phyloP scores from a whole-genome alignment of 2,113 vertebrate genomes.

The Tyto alba region DNA sequence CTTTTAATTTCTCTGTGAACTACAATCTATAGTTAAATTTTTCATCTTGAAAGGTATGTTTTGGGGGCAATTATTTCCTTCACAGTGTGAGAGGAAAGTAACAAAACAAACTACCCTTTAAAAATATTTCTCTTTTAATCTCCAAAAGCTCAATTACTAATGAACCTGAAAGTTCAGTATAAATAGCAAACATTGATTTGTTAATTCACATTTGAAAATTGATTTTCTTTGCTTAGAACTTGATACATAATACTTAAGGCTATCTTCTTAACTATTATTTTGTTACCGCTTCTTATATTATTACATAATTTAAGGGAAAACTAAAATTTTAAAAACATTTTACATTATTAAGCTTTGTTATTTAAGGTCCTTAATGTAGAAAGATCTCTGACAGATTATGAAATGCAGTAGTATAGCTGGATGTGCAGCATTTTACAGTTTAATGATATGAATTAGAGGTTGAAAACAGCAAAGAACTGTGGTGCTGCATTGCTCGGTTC shows the following conservation, averaged over 20 bases:
- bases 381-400: neutral
- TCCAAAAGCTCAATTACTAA: neutral
- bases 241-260: neutral
- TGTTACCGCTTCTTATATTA: neutral
- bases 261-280: neutral
- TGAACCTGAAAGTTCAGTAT: neutral
- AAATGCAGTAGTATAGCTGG: neutral
- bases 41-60: neutral
- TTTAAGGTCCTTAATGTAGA: neutral
- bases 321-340: neutral
- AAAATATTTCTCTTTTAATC: neutral
- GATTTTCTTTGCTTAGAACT: neutral
- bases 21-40: neutral
- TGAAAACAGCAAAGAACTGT: too few species aligned
- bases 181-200: neutral
- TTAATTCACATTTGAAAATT: neutral
- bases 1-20: neutral
- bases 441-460: neutral
- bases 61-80: neutral
- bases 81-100: neutral
- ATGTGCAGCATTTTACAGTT: neutral
- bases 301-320: neutral
- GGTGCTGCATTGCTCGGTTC: rapidly evolving
- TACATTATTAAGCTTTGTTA: neutral
- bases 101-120: neutral